These are phyloP conservation scores for Syrmaticus mikado DNA, from an alignment of 2,113 vertebrate genomes.

Conservation along the genomic window DNA sequence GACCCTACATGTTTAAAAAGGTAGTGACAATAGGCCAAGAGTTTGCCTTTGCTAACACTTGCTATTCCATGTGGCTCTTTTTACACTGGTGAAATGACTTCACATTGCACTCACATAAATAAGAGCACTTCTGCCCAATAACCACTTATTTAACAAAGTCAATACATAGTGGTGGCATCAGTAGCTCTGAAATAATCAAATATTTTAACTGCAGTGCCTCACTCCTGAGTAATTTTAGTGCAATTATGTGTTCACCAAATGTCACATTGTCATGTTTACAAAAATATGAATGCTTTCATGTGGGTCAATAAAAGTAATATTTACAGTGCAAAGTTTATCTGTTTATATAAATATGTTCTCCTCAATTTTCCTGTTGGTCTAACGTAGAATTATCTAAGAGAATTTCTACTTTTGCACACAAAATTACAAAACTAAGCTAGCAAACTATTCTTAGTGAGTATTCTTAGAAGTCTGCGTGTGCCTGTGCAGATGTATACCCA, in stretches of 20 bases:
- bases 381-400: slow-evolving; percentile 20
- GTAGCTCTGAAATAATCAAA: background rate
- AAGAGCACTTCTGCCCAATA: background rate
- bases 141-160: background rate
- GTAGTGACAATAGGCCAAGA: background rate
- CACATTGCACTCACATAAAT: background rate
- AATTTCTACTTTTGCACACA: slow-evolving; percentile 2
- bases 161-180: background rate
- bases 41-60: background rate
- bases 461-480: background rate
- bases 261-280: slow-evolving; percentile 6
- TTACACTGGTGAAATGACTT: background rate
- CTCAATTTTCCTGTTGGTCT: background rate
- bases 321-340: slow-evolving; percentile 41
- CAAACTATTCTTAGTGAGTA: background rate
- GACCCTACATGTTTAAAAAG: background rate
- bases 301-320: slow-evolving; percentile 2
- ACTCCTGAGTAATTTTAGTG: background rate
- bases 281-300: slow-evolving; percentile 18
- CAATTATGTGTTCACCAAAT: background rate
- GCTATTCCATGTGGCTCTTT: background rate
- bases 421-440: slow-evolving; percentile 15
- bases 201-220: background rate
- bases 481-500: background rate
- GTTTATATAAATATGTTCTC: background rate